These are phyloP conservation scores for Brachynemurus nebulosus DNA, from an alignment of 2,888 invertebrate genomes.

Conservation along the genomic window DNA sequence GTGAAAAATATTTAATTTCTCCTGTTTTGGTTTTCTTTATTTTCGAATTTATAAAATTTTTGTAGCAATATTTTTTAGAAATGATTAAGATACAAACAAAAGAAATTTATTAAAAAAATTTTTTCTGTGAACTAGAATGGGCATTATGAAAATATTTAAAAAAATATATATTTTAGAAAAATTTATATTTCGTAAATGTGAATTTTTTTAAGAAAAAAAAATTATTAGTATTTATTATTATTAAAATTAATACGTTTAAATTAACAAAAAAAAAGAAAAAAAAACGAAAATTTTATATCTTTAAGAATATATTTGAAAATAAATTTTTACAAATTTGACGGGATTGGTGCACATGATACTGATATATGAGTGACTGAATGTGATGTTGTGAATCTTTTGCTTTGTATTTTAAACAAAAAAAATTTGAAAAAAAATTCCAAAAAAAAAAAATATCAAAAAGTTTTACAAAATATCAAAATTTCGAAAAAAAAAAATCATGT, in stretches of 20 bases:
- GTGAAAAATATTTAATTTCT: background rate
- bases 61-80: background rate
- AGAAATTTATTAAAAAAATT: background rate
- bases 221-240: too few relatives aligned
- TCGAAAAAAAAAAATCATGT: background rate
- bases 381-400: too few relatives aligned
- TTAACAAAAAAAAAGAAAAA: background rate
- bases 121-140: background rate
- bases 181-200: background rate
- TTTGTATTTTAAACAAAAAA: too few relatives aligned
- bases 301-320: background rate
- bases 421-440: background rate
- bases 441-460: background rate
- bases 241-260: too few relatives aligned
- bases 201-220: background rate
- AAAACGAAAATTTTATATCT: background rate
- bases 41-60: background rate
- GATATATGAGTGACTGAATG: too few relatives aligned
- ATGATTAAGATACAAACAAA: too few relatives aligned
- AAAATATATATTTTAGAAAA: constrained; percentile 1
- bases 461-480: background rate
- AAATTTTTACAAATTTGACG: too few relatives aligned
- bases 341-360: too few relatives aligned
- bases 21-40: background rate
- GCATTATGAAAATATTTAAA: background rate